phyloP scores from a whole-genome alignment of 2,888 invertebrate species.

The Heliconius ismenius region DNA sequence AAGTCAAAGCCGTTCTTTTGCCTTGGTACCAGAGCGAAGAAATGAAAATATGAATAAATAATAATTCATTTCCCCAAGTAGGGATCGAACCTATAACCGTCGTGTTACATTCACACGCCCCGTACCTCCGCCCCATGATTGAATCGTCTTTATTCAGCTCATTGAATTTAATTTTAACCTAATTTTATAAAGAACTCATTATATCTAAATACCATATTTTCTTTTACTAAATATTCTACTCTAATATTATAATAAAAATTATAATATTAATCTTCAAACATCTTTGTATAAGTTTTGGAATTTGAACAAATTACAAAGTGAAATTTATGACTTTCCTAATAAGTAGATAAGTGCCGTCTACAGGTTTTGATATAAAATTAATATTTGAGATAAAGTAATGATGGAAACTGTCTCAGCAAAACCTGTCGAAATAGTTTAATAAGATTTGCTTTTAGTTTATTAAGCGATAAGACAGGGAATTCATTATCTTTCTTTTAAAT shows the following conservation, averaged over 20 bases:
- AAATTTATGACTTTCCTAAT: conserved; percentile 28
- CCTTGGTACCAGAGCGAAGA: no score
- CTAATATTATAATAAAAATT: conserved; percentile 6
- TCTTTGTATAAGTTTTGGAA: conserved; percentile 10
- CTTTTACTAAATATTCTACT: background rate
- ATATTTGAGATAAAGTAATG: conserved; percentile 37
- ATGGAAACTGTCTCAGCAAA: conserved; percentile 27
- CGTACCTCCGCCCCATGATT: no score
- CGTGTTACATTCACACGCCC: no score
- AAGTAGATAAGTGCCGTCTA: conserved; percentile 36
- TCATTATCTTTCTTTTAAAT: background rate
- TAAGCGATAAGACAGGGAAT: background rate
- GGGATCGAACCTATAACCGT: no score
- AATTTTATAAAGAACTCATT: background rate
- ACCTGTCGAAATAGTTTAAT: conserved; percentile 13
- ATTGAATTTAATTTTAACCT: background rate
- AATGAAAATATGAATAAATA: no score
- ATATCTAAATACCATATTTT: background rate
- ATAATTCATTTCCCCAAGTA: no score
- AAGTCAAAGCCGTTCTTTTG: no score
- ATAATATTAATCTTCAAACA: conserved; percentile 1
- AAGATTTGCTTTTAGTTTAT: conserved; percentile 17
- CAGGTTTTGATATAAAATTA: conserved; percentile 35
- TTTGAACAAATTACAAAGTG: conserved; percentile 23
- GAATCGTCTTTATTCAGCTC: background rate